A percentile compares a stretch with the other conserved stretches of the same genome.
Evolutionary conservation across 2,797 vertebrate genomes (phyloP).

Genomic region (Gallinago solitaria): DNA sequence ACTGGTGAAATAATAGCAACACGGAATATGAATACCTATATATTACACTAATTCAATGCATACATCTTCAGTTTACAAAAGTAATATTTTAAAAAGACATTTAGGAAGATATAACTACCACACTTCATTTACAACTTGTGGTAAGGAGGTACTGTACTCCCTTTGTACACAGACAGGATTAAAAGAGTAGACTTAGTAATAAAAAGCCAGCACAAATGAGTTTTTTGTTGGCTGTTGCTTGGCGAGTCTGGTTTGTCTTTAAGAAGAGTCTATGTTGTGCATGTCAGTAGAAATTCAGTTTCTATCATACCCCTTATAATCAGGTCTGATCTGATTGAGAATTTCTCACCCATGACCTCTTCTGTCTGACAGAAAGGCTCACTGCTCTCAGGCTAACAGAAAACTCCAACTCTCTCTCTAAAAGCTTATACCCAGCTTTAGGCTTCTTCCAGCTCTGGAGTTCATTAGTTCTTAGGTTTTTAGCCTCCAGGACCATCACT

Average conservation of each 20-base stretch:
- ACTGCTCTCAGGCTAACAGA: neutral
- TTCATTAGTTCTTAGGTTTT: neutral
- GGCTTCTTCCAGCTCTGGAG: neutral
- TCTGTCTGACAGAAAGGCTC: neutral
- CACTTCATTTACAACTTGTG: neutral
- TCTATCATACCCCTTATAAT: neutral
- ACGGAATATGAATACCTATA: neutral
- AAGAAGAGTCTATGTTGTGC: neutral
- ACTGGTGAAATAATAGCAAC: neutral
- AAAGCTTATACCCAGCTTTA: neutral
- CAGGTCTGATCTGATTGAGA: neutral
- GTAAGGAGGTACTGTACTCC: neutral
- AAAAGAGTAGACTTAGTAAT: neutral
- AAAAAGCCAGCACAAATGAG: neutral
- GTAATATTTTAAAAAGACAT: neutral
- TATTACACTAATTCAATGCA: neutral
- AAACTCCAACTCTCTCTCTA: neutral
- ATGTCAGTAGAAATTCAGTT: slow-evolving; percentile 19
- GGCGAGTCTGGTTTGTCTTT: neutral
- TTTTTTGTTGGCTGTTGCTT: neutral
- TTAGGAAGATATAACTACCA: neutral
- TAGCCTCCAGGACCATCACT: slow-evolving; percentile 45
- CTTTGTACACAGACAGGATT: neutral
- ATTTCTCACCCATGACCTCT: slow-evolving; percentile 46
- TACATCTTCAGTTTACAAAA: neutral